Evolutionary conservation across 2,113 vertebrate genomes (phyloP), one percentile per base, ranked within the genome.

Genomic region (Atractosteus spatula): DNA sequence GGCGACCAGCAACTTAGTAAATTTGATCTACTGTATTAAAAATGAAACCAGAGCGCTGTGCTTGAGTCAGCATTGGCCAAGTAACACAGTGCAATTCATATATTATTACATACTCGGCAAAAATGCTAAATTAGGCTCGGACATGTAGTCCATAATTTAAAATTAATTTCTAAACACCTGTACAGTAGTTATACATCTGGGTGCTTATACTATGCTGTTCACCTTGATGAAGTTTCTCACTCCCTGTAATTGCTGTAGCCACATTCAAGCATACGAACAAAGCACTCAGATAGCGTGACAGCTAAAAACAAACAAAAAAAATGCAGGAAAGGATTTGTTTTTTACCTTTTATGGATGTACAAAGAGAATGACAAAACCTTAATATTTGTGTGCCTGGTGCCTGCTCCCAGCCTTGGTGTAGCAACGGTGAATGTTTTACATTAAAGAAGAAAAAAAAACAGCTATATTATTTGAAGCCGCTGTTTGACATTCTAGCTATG

Each of bases 401-500:
- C 14, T 2, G 66, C 51, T 12, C 14, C 47, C 47, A 51, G 43
- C 55, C 41, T n/a, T 54, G 66, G 7, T 17, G 56, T 13, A 42
- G 57, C 44, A 44, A n/a, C 13, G 44, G 66, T 4, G 17, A 55
- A 16, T 8, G 56, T 68, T 68, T 68, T 68, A 67, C 65, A 41
- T 68, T 74, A 62, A 74, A 68, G 55, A 59, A 74, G 8, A 77
- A 13, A 62, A 61, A 44, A 67, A 55, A 61, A 42, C 8, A 61
- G 68, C 66, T 4, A 62, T 66, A 79, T 83, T 68, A 71, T 83
- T 76, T 78, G 77, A 83, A 75, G 62, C 62, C 57, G 62, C 77
- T 79, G 74, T 81, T 80, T 83, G 71, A 81, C 77, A 83, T 71
- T 81, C 68, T 78, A 66, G 76, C 79, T 76, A 76, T 83, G 79